Evolutionary conservation across 2,797 vertebrate genomes (phyloP), one percentile per base, ranked within the genome.

Genomic region (Ataeniobius toweri): DNA sequence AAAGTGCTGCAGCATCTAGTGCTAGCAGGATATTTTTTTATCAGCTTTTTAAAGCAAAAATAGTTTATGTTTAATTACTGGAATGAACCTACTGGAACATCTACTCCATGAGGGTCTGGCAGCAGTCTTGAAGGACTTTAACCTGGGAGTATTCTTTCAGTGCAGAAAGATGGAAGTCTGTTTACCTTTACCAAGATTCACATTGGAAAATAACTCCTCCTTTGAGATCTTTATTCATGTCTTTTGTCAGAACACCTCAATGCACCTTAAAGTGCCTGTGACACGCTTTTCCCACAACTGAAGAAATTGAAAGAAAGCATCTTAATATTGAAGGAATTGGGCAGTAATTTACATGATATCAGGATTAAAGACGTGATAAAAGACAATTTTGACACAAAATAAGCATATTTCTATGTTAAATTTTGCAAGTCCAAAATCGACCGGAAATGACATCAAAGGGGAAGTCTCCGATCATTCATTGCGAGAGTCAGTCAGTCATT

Each of bases 11-110:
- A 74, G 31, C 6, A 31, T 73, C 75, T 56, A 12, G 68, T 28
- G 39, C 18, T 72, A 51, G 51, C 55, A 59, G 53, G 74, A 70
- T 73, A 61, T 61, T 73, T 71, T 3, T 26, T 67, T 22, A 50
- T n/a, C 46, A 36, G 36, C 36, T 36, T 44, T n/a, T 46, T 1
- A 76, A 41, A 56, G 70, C 7, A 65, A 50, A 61, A 68, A 58
- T 71, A 26, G 48, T 75, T 81, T 63, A 14, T 28, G 26, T 31
- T 71, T 20, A 50, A 51, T 22, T 5, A 39, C 18, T 63, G 46
- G 44, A 65, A 75, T 48, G 9, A 61, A 74, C 2, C 8, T 20
- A 50, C 16, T 51, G 26, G 48, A 71, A 71, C n/a, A 51, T 50
- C 8, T 5, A 26, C 16, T 63, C 9, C 26, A 36, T 58, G 41